These are phyloP conservation scores for Drosophila nr. medialis DNA, from an alignment of 2,888 invertebrate genomes.

Conservation along the genomic window DNA sequence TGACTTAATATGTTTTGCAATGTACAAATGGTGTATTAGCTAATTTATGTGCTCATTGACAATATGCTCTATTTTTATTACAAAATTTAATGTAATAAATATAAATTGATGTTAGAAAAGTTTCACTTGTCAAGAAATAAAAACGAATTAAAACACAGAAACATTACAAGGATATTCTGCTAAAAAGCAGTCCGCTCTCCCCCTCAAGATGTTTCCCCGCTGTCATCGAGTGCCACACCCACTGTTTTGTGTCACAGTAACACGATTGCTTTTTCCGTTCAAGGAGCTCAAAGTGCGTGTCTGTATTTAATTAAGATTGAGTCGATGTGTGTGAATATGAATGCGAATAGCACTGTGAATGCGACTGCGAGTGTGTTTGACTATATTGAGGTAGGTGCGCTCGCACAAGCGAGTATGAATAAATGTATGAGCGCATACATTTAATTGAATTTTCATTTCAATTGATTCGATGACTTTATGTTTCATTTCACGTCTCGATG, in stretches of 20 bases:
- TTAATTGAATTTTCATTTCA: conserved; percentile 80
- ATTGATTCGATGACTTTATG: conserved; percentile 79
- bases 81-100: background rate
- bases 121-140: background rate
- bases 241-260: conserved; percentile 38
- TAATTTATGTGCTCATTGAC: background rate
- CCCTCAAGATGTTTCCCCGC: background rate
- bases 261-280: conserved; percentile 61
- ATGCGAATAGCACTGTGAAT: conserved; percentile 25
- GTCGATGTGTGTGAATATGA: conserved; percentile 42
- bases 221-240: background rate
- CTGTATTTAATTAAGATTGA: conserved; percentile 75
- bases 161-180: conserved; percentile 17
- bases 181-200: conserved; percentile 14
- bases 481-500: conserved; percentile 78
- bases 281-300: conserved; percentile 72
- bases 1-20: background rate
- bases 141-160: conserved; percentile 6
- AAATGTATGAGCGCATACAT: conserved; percentile 73
- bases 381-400: conserved; percentile 30
- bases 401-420: conserved; percentile 62
- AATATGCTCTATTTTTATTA: background rate
- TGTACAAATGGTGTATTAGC: background rate
- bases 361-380: conserved; percentile 14
- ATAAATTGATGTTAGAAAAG: background rate